phyloP scores from a whole-genome alignment of 2,113 vertebrate genomes.

The Boulengeromyrus knoepffleri region DNA sequence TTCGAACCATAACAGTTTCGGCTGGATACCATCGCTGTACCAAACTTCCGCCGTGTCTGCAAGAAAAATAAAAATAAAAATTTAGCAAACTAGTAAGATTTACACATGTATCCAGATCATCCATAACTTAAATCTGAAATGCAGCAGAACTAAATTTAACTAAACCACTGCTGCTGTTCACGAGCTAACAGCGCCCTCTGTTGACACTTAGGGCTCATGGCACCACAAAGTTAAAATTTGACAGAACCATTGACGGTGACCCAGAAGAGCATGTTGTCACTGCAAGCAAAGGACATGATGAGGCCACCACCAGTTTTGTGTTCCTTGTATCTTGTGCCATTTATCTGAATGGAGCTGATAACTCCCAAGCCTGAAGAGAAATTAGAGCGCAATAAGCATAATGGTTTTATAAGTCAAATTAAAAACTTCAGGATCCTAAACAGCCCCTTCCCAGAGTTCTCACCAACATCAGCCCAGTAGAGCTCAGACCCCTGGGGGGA shows the following conservation, averaged over 20 bases:
- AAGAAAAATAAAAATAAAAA: background rate
- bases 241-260: conserved; percentile 60
- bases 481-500: conserved; percentile 54
- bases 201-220: background rate
- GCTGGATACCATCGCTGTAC: conserved; percentile 64
- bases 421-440: background rate
- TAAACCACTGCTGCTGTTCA: background rate
- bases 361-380: conserved; percentile 57
- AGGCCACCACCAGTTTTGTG: conserved; percentile 57
- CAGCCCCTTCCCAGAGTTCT: conserved; percentile 19
- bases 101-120: background rate
- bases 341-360: conserved; percentile 67
- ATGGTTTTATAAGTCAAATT: background rate
- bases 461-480: conserved; percentile 81
- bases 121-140: background rate
- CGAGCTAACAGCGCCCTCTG: conserved; percentile 1
- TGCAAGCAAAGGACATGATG: conserved; percentile 52
- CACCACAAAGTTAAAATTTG: background rate
- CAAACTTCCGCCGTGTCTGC: conserved; percentile 69
- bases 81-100: background rate
- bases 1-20: conserved; percentile 71
- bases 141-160: background rate
- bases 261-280: conserved; percentile 74
- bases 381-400: background rate
- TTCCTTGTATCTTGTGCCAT: conserved; percentile 66